phyloP scores from a whole-genome alignment of 2,113 vertebrate genomes.

The Sander vitreus region DNA sequence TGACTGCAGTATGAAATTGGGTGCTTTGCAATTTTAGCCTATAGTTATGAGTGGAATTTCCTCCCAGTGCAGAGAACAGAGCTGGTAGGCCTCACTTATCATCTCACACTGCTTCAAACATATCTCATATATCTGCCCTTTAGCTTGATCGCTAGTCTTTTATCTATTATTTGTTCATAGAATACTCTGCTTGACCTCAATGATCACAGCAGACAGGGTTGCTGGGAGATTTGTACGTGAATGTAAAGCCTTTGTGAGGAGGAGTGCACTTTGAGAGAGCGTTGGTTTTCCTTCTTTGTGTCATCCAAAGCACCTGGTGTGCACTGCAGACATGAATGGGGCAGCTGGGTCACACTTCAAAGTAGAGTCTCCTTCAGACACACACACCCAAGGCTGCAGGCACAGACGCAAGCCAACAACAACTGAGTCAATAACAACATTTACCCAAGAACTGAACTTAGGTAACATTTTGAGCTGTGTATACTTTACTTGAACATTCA shows the following conservation, averaged over 20 bases:
- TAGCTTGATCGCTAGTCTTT: neutral
- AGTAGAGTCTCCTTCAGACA: constrained; percentile 9
- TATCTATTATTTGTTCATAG: neutral
- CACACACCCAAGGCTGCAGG: constrained; percentile 8
- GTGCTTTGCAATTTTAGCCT: neutral
- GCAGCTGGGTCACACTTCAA: constrained; percentile 47
- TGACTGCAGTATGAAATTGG: neutral
- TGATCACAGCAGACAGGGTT: neutral
- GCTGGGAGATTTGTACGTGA: constrained; percentile 24
- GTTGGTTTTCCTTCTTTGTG: constrained; percentile 10
- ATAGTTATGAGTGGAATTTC: neutral
- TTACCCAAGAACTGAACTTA: neutral
- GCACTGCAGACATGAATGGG: constrained; percentile 40
- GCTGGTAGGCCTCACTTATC: neutral
- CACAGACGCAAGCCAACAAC: neutral
- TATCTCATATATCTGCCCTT: neutral
- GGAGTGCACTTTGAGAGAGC: neutral
- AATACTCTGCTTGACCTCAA: constrained; percentile 3
- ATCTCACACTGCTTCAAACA: neutral
- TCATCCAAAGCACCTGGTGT: constrained; percentile 42
- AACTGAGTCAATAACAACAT: constrained; percentile 8
- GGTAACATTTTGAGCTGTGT: too few species aligned
- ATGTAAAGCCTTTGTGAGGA: constrained; percentile 23
- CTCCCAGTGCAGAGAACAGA: neutral
- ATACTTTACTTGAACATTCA: neutral